Evolutionary conservation across 2,888 invertebrate species (phyloP).

Genomic region (Mongoloraphidia duomilia): DNA sequence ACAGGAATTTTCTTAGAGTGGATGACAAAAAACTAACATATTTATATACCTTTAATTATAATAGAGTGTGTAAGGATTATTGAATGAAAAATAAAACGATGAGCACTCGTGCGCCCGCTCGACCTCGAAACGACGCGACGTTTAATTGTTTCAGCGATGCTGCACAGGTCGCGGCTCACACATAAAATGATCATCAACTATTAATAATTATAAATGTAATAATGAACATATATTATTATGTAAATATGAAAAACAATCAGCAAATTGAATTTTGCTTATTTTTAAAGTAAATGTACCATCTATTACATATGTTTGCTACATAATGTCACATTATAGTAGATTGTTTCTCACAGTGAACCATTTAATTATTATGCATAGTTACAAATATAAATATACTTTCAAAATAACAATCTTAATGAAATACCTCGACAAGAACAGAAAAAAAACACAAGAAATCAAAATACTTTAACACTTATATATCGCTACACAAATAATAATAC

Average conservation of each 20-base stretch:
- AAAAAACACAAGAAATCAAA: neutral
- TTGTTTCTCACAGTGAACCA: no score
- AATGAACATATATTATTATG: slow-evolving; percentile 2
- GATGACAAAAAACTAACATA: no score
- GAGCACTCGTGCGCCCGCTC: neutral
- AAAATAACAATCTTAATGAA: neutral
- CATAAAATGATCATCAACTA: slow-evolving; percentile 2
- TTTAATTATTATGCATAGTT: no score
- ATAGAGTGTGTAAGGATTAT: no score
- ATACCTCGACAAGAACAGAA: neutral
- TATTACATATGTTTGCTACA: neutral
- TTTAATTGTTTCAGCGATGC: slow-evolving; percentile 4
- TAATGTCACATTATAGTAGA: no score
- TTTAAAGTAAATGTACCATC: slow-evolving; percentile 1
- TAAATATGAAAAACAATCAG: neutral
- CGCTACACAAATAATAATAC: neutral
- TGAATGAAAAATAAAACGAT: neutral
- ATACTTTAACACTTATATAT: neutral
- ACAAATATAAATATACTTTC: no score
- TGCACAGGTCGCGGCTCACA: neutral
- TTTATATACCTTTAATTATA: no score
- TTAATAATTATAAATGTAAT: neutral
- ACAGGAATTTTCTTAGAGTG: no score
- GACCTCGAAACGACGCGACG: neutral
- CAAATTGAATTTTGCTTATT: slow-evolving; percentile 4